Evolutionary conservation across 2,113 vertebrate genomes (phyloP).

Genomic region (Ahaetulla prasina): DNA sequence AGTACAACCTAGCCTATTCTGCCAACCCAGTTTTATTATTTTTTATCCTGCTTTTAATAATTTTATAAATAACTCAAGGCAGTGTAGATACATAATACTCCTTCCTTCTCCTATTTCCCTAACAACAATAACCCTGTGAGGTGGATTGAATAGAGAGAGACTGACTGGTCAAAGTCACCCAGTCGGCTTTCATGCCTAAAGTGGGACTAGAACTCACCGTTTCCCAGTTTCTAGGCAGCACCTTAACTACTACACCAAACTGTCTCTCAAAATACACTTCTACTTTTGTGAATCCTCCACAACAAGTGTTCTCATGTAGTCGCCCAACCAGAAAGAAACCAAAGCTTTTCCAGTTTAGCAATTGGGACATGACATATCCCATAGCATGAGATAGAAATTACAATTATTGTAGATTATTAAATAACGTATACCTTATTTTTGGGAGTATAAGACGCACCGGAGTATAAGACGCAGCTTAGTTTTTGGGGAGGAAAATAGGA

Average conservation of each 20-base stretch:
- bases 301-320: neutral
- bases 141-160: neutral
- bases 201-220: neutral
- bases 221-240: neutral
- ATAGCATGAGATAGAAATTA: neutral
- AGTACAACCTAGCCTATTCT: neutral
- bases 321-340: neutral
- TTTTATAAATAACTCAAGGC: neutral
- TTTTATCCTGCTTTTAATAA: neutral
- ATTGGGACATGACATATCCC: neutral
- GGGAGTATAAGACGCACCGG: too few species aligned
- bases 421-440: too few species aligned
- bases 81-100: neutral
- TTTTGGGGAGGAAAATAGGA: too few species aligned
- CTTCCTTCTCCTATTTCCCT: neutral
- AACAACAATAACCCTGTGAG: neutral
- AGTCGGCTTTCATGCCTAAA: neutral
- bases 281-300: neutral
- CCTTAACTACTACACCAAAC: neutral
- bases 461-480: too few species aligned
- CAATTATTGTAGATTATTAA: neutral
- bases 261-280: neutral
- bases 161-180: neutral
- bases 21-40: neutral
- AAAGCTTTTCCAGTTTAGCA: neutral